These are phyloP conservation scores for Sthenelais limicola DNA, from an alignment of 2,888 invertebrate genomes.

Conservation along the genomic window DNA sequence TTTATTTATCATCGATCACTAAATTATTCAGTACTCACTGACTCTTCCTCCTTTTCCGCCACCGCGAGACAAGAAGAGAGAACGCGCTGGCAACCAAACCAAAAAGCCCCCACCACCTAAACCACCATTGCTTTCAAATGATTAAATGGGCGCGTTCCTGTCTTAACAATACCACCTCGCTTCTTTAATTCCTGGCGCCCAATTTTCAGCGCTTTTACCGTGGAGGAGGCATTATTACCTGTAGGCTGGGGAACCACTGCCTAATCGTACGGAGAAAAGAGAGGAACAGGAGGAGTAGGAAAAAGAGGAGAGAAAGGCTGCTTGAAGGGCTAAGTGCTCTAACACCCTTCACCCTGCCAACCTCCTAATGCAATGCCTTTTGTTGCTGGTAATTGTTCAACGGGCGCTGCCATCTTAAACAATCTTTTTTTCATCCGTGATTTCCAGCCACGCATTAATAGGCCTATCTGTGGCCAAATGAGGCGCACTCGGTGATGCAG, in stretches of 20 bases:
- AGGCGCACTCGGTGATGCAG: too few relatives aligned
- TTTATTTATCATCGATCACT: constrained; percentile 7
- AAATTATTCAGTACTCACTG: too few relatives aligned
- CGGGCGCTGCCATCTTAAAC: constrained; percentile 16
- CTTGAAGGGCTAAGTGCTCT: constrained; percentile 14
- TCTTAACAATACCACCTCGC: constrained; percentile 16
- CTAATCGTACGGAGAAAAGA: too few relatives aligned
- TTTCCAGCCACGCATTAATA: constrained; percentile 23
- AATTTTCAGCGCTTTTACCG: constrained; percentile 24
- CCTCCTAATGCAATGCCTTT: constrained; percentile 17
- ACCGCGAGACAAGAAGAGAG: too few relatives aligned
- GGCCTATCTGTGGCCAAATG: constrained; percentile 28
- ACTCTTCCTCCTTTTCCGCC: too few relatives aligned
- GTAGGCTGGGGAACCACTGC: neutral
- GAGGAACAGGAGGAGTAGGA: too few relatives aligned
- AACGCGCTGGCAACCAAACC: too few relatives aligned
- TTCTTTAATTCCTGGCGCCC: constrained; percentile 21
- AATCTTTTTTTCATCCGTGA: constrained; percentile 18
- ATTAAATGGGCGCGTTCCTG: too few relatives aligned
- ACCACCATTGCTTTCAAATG: too few relatives aligned
- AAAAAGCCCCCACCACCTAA: too few relatives aligned
- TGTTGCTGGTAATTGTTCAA: constrained; percentile 5
- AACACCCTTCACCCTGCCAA: constrained; percentile 10
- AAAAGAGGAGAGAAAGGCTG: too few relatives aligned
- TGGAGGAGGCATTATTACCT: neutral